Evolutionary conservation across 1,140 invertebrate species (phyloP).

Genomic region (Matsumurasca onukii): DNA sequence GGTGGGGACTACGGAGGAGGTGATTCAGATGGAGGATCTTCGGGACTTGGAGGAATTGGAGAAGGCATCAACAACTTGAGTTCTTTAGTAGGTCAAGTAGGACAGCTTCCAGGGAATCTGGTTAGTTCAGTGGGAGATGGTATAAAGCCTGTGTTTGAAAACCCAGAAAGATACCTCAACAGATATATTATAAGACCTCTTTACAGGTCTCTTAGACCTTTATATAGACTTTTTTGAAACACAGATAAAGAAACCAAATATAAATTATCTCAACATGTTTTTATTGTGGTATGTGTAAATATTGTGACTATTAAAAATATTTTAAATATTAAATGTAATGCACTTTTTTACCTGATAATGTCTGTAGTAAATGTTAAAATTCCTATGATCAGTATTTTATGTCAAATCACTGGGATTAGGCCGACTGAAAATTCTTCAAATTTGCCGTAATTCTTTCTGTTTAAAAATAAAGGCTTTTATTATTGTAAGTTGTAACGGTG

Average conservation of each 20-base stretch:
- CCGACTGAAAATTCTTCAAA: too few species aligned
- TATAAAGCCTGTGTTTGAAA: constrained; percentile 24
- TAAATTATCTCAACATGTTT: too few species aligned
- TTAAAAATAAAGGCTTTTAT: too few species aligned
- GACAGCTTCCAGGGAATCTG: neutral
- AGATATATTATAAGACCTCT: constrained; percentile 21
- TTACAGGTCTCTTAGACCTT: constrained; percentile 23
- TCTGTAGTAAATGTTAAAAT: too few species aligned
- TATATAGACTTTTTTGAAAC: constrained; percentile 22
- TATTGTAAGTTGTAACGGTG: too few species aligned
- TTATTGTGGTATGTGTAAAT: too few species aligned
- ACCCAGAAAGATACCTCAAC: constrained; percentile 23
- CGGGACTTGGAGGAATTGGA: neutral
- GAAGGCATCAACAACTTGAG: constrained; percentile 20
- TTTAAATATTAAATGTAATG: too few species aligned
- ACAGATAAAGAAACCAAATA: neutral
- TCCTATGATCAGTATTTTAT: too few species aligned
- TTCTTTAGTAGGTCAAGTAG: neutral
- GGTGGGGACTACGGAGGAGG: neutral
- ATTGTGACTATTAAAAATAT: too few species aligned
- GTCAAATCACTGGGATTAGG: too few species aligned
- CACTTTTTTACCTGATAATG: too few species aligned
- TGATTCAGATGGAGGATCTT: neutral
- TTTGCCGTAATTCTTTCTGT: too few species aligned
- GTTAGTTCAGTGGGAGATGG: constrained; percentile 19